Percentiles rank a stretch among this genome's conserved stretches.
Evolutionary conservation across 2,113 vertebrate genomes (phyloP).

Genomic region (Aldabrachelys gigantea): DNA sequence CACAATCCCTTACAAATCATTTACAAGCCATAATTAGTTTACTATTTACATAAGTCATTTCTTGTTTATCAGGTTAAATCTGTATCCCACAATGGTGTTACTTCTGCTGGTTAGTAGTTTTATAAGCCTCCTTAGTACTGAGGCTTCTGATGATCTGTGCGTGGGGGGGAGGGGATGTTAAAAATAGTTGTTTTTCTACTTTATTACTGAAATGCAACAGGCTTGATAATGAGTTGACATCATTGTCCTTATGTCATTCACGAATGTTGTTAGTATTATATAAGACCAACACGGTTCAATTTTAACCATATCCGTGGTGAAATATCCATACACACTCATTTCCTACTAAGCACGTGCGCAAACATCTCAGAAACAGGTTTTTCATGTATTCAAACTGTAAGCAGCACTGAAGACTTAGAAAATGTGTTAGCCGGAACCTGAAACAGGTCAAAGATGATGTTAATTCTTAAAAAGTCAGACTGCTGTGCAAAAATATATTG

Average conservation of each 20-base stretch:
- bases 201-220: constrained; percentile 89
- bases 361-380: constrained; percentile 98
- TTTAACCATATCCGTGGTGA: constrained; percentile 89
- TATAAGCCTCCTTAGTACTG: constrained; percentile 83
- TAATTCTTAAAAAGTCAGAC: constrained; percentile 85
- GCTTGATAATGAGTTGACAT: constrained; percentile 83
- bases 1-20: constrained; percentile 87
- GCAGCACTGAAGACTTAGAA: constrained; percentile 94
- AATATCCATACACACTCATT: constrained; percentile 91
- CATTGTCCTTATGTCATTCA: constrained; percentile 84
- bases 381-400: constrained; percentile 97
- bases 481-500: constrained; percentile 80
- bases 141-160: constrained; percentile 70
- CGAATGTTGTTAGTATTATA: constrained; percentile 90
- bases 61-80: constrained; percentile 83
- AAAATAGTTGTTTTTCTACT: constrained; percentile 68
- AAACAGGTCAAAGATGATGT: constrained; percentile 94
- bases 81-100: constrained; percentile 78
- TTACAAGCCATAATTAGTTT: constrained; percentile 96
- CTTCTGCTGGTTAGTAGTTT: constrained; percentile 93
- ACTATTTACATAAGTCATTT: constrained; percentile 93
- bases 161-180: not conserved
- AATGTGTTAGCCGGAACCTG: constrained; percentile 98
- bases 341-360: constrained; percentile 92
- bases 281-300: constrained; percentile 83